Evolutionary conservation across 2,888 invertebrate species (phyloP), one percentile per base, ranked within the genome.

Genomic region (Chrysolina americana): DNA sequence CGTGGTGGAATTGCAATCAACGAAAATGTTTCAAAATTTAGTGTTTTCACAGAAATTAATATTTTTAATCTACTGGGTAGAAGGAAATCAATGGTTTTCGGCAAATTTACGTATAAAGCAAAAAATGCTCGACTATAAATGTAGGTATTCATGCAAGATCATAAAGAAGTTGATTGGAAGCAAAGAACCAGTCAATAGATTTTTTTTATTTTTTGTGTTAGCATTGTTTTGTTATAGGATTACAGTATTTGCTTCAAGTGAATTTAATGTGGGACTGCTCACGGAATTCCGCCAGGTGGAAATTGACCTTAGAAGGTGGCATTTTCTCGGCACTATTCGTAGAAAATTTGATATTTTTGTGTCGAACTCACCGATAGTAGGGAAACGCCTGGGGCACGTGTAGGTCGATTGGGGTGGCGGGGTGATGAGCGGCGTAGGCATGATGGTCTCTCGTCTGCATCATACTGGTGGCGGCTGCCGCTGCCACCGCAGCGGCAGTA

Each of bases 371-470:
- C 96, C 96, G 94, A 90, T 96, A 96, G 89, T 96, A 96, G 75
- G 96, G 95, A 88, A 96, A 96, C 83, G 95, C 95, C 88, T 96
- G 96, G 68, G 96, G 95, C 88, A 96, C 96, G 89, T 96, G 96
- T 83, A 96, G 91, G 88, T 96, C 96, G 96, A 96, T 96, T 69
- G 96, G 96, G 78, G 89, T 89, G 76, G 87, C 85, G 50, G 87
- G 88, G 78, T 88, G 88, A 87, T 91, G 89, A 87, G 92, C 90
- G 89, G 92, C 92, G 84, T 90, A 92, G 79, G 86, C 86, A 74
- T 86, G 87, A 76, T 86, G 87, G 85, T 90, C 90, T 83, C 87
- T 88, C 66, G 76, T 69, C 88, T 88, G 88, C 87, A 87, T 88
- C 80, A 86, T 87, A 81, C 85, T 85, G 84, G 87, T 87, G 81